phyloP scores from a whole-genome alignment of 2,888 invertebrate species.

The Lathronympha strigana region DNA sequence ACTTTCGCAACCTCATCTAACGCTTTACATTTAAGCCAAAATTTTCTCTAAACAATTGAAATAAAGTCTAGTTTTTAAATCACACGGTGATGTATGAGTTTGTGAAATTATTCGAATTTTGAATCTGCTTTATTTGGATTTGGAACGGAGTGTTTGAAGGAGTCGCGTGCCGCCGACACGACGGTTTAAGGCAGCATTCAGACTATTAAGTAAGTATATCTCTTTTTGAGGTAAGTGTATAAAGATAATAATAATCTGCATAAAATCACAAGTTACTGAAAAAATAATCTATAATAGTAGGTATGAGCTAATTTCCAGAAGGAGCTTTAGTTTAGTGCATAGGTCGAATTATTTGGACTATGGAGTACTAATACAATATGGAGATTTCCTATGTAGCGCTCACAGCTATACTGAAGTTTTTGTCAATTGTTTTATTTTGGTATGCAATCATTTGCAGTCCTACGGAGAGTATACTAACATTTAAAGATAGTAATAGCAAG shows the following conservation, averaged over 20 bases:
- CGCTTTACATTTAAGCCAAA: neutral
- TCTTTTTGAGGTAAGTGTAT: neutral
- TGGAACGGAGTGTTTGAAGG: constrained; percentile 53
- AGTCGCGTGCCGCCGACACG: constrained; percentile 68
- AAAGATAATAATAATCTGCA: constrained; percentile 16
- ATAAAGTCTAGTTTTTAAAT: neutral
- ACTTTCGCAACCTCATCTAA: constrained; percentile 23
- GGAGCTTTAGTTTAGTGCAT: no score
- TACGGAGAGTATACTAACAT: no score
- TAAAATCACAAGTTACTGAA: no score
- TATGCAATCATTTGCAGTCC: no score
- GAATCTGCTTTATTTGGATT: constrained; percentile 60
- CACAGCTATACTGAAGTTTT: no score
- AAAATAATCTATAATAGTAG: no score
- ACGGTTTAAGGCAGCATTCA: constrained; percentile 46
- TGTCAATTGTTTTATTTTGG: no score
- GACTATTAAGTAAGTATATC: constrained; percentile 23
- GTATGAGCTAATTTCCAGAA: no score
- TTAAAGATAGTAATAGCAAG: no score
- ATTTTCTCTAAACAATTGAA: neutral
- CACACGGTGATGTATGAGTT: neutral
- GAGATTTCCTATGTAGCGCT: no score
- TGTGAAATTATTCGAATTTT: constrained; percentile 39
- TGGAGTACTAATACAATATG: no score
- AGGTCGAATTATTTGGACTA: no score